A percentile compares a stretch with the other conserved stretches of the same genome.
Evolutionary conservation across 2,888 invertebrate species (phyloP).

Genomic region (Urechis unicinctus): DNA sequence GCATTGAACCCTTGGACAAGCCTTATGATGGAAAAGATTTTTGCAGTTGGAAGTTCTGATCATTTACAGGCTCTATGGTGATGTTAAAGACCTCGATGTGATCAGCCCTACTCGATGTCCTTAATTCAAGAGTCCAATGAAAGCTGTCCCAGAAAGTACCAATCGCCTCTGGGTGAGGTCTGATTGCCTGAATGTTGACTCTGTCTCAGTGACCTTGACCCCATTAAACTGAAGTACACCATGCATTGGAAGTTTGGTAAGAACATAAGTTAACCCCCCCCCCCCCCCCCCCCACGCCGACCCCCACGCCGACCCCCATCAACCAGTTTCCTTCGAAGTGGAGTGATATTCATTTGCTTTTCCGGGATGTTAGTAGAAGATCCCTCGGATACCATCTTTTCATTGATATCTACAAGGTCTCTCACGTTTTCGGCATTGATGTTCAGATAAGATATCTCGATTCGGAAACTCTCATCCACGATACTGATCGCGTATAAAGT

Average conservation of each 20-base stretch:
- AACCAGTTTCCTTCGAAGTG: slow-evolving; percentile 28
- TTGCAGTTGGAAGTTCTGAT: slow-evolving; percentile 75
- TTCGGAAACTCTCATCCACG: slow-evolving; percentile 23
- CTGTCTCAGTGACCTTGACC: slow-evolving; percentile 17
- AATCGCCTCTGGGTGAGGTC: slow-evolving; percentile 79
- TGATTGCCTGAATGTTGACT: not conserved
- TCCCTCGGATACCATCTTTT: slow-evolving; percentile 32
- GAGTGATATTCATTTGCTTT: slow-evolving; percentile 32
- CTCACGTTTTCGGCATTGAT: slow-evolving; percentile 33
- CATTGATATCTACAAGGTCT: slow-evolving; percentile 24
- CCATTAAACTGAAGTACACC: slow-evolving; percentile 30
- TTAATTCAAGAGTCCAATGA: slow-evolving; percentile 21
- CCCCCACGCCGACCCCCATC: slow-evolving; percentile 23
- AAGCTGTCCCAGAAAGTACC: too few species aligned
- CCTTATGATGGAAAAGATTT: slow-evolving; percentile 73
- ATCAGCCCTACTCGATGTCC: not conserved
- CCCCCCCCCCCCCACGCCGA: too few species aligned
- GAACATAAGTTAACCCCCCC: slow-evolving; percentile 28
- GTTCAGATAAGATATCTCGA: slow-evolving; percentile 38
- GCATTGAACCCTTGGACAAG: slow-evolving; percentile 69
- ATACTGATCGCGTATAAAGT: slow-evolving; percentile 37
- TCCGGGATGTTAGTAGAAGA: slow-evolving; percentile 27
- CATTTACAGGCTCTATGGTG: slow-evolving; percentile 78
- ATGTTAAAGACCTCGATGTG: slow-evolving; percentile 69
- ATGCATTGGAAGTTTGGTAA: slow-evolving; percentile 28